These are phyloP conservation scores for Sipha flava DNA, from an alignment of 1,140 invertebrate species.

Conservation along the genomic window DNA sequence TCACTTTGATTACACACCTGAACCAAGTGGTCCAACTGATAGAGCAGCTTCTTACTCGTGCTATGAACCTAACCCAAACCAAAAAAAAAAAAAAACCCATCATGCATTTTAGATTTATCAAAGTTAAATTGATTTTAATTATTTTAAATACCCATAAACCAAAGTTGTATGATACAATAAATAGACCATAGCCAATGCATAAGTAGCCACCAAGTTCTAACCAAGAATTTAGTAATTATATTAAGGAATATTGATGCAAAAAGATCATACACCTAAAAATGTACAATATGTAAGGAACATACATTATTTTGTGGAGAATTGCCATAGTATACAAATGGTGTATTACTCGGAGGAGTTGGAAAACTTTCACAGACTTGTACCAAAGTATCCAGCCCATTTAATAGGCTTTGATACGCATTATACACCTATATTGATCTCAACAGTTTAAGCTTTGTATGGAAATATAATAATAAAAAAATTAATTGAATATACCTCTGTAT, in stretches of 20 bases:
- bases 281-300: conserved; percentile 24
- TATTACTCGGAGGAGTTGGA: conserved; percentile 42
- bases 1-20: conserved; percentile 79
- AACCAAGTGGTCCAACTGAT: conserved; percentile 89
- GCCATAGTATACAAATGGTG: conserved; percentile 42
- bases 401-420: conserved; percentile 59
- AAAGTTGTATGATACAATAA: not conserved
- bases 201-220: not conserved
- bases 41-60: conserved; percentile 91
- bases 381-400: conserved; percentile 59
- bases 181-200: conserved; percentile 20
- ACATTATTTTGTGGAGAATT: conserved; percentile 35
- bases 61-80: conserved; percentile 69
- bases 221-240: not conserved
- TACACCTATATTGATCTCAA: conserved; percentile 50
- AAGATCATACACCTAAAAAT: not conserved
- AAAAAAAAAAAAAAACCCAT: conserved; percentile 44
- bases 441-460: not conserved
- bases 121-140: not conserved
- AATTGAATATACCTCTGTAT: conserved; percentile 74
- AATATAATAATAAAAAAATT: not conserved
- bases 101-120: conserved; percentile 36
- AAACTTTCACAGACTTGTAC: conserved; percentile 59
- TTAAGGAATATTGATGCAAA: not conserved
- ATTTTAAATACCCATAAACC: not conserved